These are phyloP conservation scores for Bothrops jararaca DNA, from an alignment of 2,113 vertebrate species.

Conservation along the genomic window DNA sequence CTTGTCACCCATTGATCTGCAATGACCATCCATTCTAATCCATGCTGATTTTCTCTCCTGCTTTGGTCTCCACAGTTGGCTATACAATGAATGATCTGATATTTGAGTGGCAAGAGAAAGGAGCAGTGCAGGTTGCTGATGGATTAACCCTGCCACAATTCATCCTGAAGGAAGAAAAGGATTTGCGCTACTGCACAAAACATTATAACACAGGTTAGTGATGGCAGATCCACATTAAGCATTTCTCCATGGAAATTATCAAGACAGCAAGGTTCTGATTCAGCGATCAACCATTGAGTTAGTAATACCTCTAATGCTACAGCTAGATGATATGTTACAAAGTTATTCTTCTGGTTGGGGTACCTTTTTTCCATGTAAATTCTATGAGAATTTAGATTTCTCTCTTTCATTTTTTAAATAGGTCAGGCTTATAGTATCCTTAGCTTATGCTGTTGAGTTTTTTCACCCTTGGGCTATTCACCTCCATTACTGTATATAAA, in stretches of 20 bases:
- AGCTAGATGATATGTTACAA: background rate
- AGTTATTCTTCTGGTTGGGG: background rate
- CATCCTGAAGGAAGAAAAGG: constrained; percentile 95
- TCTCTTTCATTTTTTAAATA: background rate
- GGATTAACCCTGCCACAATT: constrained; percentile 97
- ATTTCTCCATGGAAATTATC: background rate
- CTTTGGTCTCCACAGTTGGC: constrained; percentile 77
- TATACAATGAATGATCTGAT: constrained; percentile 99
- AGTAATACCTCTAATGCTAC: background rate
- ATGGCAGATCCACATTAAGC: too few relatives aligned
- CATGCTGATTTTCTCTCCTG: constrained; percentile 1
- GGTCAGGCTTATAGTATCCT: background rate
- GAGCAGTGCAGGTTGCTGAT: constrained; percentile 92
- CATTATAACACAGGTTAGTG: constrained; percentile 93
- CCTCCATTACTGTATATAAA: too few relatives aligned
- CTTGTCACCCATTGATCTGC: background rate
- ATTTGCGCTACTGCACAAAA: constrained; percentile 96
- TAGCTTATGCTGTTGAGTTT: too few relatives aligned
- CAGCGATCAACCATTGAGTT: background rate
- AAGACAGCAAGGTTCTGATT: background rate
- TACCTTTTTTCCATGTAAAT: background rate
- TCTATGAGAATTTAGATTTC: background rate
- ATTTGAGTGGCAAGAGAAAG: constrained; percentile 97
- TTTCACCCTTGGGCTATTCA: too few relatives aligned
- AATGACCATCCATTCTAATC: background rate